Conservation (phyloP, 1,140 invertebrate genomes). For the Panagrolaimus sp. region DNA sequence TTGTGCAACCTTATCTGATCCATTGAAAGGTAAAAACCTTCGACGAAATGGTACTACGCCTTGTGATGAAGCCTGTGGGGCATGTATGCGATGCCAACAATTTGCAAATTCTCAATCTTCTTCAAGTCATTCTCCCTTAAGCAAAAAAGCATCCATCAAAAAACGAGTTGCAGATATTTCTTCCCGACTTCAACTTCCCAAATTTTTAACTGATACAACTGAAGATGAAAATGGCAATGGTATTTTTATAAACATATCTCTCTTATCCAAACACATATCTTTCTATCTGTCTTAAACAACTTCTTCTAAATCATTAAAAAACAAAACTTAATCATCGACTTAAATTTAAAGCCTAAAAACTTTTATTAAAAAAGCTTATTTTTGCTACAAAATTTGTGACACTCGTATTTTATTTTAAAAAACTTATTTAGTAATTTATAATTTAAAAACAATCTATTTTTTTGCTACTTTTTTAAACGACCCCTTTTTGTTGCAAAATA, state of each 20-base stretch:
- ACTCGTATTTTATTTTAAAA: too few species aligned
- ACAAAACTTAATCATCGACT: too few species aligned
- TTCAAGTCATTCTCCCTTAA: conserved; percentile 22
- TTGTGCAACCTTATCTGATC: conserved; percentile 37
- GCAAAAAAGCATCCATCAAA: conserved; percentile 13
- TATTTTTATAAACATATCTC: background rate
- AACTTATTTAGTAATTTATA: too few species aligned
- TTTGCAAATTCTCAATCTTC: background rate
- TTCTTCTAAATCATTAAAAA: too few species aligned
- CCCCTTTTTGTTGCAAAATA: too few species aligned
- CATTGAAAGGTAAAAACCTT: conserved; percentile 25
- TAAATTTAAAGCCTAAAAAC: background rate
- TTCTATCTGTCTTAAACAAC: too few species aligned
- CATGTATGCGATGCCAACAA: conserved; percentile 16
- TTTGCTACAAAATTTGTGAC: too few species aligned
- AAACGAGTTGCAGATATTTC: conserved; percentile 28
- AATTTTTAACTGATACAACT: conserved; percentile 23
- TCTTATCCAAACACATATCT: too few species aligned
- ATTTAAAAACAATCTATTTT: too few species aligned
- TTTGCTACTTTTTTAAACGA: too few species aligned
- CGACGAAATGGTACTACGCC: conserved; percentile 6
- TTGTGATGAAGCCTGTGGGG: conserved; percentile 21
- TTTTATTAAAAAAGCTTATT: background rate
- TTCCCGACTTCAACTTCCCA: conserved; percentile 26
- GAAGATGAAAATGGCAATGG: background rate